Evolutionary conservation across 2,888 invertebrate species (phyloP).

Genomic region (Oegoconia quadripuncta): DNA sequence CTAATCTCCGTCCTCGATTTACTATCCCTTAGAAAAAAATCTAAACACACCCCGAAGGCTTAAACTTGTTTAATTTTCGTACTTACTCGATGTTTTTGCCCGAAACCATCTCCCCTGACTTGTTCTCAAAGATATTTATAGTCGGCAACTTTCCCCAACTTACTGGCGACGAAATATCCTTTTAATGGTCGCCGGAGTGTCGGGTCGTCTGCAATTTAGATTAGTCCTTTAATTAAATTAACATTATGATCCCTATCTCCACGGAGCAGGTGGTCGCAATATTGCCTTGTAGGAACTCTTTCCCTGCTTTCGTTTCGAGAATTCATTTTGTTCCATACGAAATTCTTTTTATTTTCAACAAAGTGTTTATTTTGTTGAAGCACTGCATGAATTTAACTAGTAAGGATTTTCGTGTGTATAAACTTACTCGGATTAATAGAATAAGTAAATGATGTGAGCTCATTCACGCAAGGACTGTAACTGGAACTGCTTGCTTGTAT

Average conservation of each 20-base stretch:
- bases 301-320: constrained; percentile 40
- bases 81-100: constrained; percentile 48
- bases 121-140: constrained; percentile 69
- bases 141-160: constrained; percentile 67
- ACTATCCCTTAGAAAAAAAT: constrained; percentile 1
- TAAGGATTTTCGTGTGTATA: no score
- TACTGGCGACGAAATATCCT: constrained; percentile 72
- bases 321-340: constrained; percentile 11
- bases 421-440: no score
- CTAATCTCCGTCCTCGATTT: background rate
- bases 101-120: constrained; percentile 47
- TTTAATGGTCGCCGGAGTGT: constrained; percentile 74
- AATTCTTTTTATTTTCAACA: constrained; percentile 34
- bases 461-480: no score
- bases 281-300: constrained; percentile 63
- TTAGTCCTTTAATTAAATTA: constrained; percentile 80
- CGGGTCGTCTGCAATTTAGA: constrained; percentile 79
- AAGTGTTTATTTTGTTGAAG: constrained; percentile 7
- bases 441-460: no score
- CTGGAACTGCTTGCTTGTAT: background rate
- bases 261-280: constrained; percentile 70
- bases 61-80: constrained; percentile 35
- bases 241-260: constrained; percentile 77
- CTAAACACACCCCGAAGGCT: constrained; percentile 19
- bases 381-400: constrained; percentile 2